phyloP scores from a whole-genome alignment of 2,888 invertebrate genomes.

The Scaptodrosophila latifasciaeformis region DNA sequence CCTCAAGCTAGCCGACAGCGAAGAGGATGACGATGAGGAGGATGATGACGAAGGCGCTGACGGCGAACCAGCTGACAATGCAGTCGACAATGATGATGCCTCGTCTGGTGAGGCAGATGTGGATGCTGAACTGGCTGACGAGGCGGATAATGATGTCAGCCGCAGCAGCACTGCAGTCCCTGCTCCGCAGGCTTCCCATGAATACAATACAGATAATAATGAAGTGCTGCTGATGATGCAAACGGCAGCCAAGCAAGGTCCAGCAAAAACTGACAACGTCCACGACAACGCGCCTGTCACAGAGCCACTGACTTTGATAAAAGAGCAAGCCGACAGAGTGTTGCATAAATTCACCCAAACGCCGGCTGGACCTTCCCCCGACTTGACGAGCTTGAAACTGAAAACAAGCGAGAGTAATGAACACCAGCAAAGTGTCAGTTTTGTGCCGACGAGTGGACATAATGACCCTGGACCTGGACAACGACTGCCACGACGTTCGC shows the following conservation, averaged over 20 bases:
- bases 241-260: constrained; percentile 13
- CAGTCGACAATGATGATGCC: neutral
- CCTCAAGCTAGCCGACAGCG: constrained; percentile 54
- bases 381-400: neutral
- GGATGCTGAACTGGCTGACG: constrained; percentile 34
- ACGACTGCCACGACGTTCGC: constrained; percentile 36
- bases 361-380: constrained; percentile 6
- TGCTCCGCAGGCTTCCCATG: constrained; percentile 22
- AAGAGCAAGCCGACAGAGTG: constrained; percentile 20
- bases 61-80: constrained; percentile 8
- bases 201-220: constrained; percentile 40
- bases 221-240: constrained; percentile 50
- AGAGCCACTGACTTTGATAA: constrained; percentile 21
- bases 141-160: constrained; percentile 49
- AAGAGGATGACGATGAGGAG: constrained; percentile 43
- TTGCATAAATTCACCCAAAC: constrained; percentile 39
- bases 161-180: constrained; percentile 29
- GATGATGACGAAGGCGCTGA: constrained; percentile 26
- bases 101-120: neutral
- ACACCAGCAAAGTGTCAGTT: constrained; percentile 45
- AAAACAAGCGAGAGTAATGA: constrained; percentile 9
- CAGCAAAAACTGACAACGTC: neutral
- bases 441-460: constrained; percentile 49
- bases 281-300: neutral
- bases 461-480: too few species aligned